Evolutionary conservation across 1,140 invertebrate species (phyloP), one percentile per base, ranked within the genome.

Genomic region (Lethrus apterus): DNA sequence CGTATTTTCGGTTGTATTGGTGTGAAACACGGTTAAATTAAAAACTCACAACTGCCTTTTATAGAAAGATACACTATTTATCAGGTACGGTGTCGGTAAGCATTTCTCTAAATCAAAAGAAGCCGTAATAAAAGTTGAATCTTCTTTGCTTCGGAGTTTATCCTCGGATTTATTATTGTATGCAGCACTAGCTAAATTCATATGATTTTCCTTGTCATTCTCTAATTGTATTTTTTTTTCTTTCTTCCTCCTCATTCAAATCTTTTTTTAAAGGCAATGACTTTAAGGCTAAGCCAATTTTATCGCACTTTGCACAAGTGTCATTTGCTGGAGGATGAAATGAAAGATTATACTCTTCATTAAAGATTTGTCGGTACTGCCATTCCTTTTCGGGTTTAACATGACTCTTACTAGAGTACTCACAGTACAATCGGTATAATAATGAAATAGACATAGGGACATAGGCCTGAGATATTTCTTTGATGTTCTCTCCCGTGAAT

Each of bases 51-150:
- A 13, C 3, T 26, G 23, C 11, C 26, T 43, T 14, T 43, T 43
- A 11, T 43, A 26, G 14, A 29, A 43, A n/a, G 40, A 43, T 8
- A 46, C 52, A 56, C 47, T 52, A 53, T 41, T 48, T 40, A 15
- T 53, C 8, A 29, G 48, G 40, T 13, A 60, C 46, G 43, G 23
- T 34, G 30, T 54, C 26, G 24, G 50, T 47, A 15, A 17, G 21
- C 10, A 50, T 26, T 29, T 54, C 40, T 51, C 38, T 35, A 15
- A 44, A 50, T 46, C 55, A 49, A 10, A 56, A 23, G 36, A 40
- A 14, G 2, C 17, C 24, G 7, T 48, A 19, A 29, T 50, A 48
- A 30, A 52, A 19, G 2, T 50, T 20, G 18, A 38, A 56, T 14
- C 41, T 47, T 24, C 4, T 8, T 43, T 30, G 26, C 21, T 26